Percentiles rank a stretch among this genome's conserved stretches.
Conservation (phyloP, 1,140 invertebrate genomes). For the Bombus vancouverensis region DNA sequence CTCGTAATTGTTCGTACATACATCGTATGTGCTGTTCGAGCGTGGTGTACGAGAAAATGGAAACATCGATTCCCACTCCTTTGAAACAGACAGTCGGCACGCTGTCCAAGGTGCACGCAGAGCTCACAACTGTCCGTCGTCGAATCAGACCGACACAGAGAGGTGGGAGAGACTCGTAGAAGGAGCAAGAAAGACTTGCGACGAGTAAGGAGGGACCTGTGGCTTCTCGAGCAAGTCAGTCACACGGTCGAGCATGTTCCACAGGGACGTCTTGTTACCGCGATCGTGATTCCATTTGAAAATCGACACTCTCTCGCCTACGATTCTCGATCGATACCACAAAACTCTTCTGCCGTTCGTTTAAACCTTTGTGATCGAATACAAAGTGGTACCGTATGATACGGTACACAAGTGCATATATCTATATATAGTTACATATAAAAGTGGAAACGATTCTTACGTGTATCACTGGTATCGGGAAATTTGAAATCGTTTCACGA, state of each 20-base stretch:
- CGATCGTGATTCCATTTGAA: constrained; percentile 10
- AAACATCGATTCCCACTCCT: constrained; percentile 47
- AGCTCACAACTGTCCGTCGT: constrained; percentile 48
- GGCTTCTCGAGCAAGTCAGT: constrained; percentile 63
- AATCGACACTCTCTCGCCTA: background rate
- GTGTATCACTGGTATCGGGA: no score
- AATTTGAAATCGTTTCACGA: background rate
- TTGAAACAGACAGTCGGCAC: constrained; percentile 45
- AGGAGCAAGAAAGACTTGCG: constrained; percentile 52
- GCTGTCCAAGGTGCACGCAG: constrained; percentile 53
- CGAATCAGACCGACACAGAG: constrained; percentile 38
- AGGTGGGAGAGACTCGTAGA: constrained; percentile 50
- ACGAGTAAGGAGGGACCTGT: constrained; percentile 59
- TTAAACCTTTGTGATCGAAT: background rate
- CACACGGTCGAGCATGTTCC: constrained; percentile 65
- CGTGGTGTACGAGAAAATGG: no score
- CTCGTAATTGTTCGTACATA: background rate
- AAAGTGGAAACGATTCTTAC: no score
- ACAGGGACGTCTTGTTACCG: constrained; percentile 48
- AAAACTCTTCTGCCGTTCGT: background rate
- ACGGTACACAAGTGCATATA: background rate
- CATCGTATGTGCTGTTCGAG: no score
- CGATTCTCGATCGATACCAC: background rate
- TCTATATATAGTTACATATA: background rate
- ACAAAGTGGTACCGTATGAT: background rate